Evolutionary conservation across 2,797 vertebrate genomes (phyloP).

Genomic region (Carcharodon carcharias): DNA sequence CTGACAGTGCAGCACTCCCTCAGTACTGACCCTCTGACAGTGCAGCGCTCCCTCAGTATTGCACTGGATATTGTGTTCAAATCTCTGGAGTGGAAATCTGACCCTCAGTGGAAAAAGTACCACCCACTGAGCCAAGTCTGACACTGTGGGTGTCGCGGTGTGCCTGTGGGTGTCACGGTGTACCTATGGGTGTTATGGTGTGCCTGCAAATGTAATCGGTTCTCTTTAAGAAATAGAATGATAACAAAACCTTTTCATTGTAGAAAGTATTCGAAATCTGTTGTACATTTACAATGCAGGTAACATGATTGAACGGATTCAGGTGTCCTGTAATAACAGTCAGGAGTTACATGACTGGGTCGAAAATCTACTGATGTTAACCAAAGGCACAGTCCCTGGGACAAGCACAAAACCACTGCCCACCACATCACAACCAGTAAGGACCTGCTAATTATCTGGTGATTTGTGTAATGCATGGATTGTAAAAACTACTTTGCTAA

Average conservation of each 20-base stretch:
- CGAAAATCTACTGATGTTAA: constrained; percentile 76
- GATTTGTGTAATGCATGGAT: not conserved
- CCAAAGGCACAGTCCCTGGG: constrained; percentile 73
- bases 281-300: constrained; percentile 47
- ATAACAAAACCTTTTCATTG: not conserved
- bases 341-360: constrained; percentile 91
- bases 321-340: constrained; percentile 72
- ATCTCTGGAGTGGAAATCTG: not conserved
- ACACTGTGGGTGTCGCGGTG: too few species aligned
- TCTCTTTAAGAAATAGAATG: not conserved
- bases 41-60: too few species aligned
- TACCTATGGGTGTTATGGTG: not conserved
- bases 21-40: too few species aligned
- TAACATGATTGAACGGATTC: constrained; percentile 67
- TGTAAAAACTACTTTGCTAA: not conserved
- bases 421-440: not conserved
- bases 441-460: not conserved
- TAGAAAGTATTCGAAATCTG: not conserved
- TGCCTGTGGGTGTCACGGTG: too few species aligned
- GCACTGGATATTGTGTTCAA: too few species aligned
- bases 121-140: not conserved
- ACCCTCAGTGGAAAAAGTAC: not conserved
- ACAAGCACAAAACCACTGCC: constrained; percentile 58
- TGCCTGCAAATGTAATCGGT: not conserved
- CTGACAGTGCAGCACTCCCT: too few species aligned